Conservation (phyloP, 2,113 vertebrate genomes). For the Mesembrinibis cayennensis region DNA sequence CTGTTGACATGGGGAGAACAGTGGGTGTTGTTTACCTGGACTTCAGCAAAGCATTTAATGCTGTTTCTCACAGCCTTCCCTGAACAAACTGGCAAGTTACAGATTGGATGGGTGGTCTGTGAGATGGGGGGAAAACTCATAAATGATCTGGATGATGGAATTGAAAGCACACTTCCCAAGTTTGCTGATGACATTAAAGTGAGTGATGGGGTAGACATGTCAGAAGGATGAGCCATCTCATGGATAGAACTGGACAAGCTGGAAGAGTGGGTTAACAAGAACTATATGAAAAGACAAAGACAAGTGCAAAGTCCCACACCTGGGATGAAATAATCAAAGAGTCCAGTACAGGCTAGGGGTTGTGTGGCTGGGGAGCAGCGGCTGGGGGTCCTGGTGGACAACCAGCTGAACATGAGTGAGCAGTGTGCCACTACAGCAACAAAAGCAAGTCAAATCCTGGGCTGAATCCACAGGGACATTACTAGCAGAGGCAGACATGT, state of each 20-base stretch:
- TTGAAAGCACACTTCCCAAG: not conserved
- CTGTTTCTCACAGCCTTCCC: not conserved
- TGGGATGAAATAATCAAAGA: not conserved
- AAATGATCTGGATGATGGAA: not conserved
- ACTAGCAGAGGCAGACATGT: not conserved
- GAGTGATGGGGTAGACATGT: not conserved
- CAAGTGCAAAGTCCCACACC: not conserved
- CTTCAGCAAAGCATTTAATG: not conserved
- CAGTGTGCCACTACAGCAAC: not conserved
- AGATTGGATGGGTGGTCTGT: not conserved
- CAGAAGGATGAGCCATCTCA: fast-evolving
- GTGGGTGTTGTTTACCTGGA: not conserved
- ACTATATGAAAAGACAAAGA: not conserved
- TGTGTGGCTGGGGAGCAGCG: not conserved
- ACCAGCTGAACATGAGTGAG: not conserved
- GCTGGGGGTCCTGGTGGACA: not conserved
- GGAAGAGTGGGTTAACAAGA: not conserved
- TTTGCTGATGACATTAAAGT: not conserved
- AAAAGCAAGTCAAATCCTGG: not conserved
- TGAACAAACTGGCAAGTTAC: not conserved
- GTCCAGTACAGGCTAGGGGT: not conserved
- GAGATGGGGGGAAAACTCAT: fast-evolving
- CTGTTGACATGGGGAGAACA: not conserved
- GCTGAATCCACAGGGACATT: not conserved
- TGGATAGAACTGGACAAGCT: not conserved